Evolutionary conservation across 2,113 vertebrate species (phyloP).

Genomic region (Todiramphus saurophagus): DNA sequence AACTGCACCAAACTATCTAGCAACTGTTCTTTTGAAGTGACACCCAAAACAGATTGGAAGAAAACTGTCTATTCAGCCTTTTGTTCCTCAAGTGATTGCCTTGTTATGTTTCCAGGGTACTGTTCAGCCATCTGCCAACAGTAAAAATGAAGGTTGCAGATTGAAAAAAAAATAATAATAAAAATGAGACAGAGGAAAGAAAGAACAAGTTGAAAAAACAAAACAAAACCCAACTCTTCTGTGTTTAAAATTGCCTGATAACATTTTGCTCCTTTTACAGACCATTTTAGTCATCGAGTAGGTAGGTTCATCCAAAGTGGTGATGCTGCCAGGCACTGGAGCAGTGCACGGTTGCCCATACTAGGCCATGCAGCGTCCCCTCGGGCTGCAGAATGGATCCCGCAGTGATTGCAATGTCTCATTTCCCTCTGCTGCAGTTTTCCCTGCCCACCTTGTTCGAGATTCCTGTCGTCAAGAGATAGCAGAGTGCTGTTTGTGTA

Average conservation of each 20-base stretch:
- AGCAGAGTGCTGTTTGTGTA: not conserved
- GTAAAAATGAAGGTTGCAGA: not conserved
- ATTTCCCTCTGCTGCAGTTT: not conserved
- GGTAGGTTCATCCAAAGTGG: not conserved
- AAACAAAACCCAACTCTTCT: not conserved
- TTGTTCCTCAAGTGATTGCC: conserved; percentile 30
- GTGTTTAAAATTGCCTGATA: not conserved
- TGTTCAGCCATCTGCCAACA: conserved; percentile 46
- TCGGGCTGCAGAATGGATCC: not conserved
- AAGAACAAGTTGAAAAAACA: not conserved
- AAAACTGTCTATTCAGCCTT: conserved; percentile 41
- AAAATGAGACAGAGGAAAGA: not conserved
- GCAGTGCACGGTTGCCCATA: not conserved
- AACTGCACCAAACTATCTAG: conserved; percentile 44
- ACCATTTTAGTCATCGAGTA: not conserved
- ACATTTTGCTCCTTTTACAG: not conserved
- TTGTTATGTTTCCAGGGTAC: conserved; percentile 35
- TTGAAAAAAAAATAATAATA: not conserved
- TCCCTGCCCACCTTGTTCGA: not conserved
- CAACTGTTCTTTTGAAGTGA: conserved; percentile 53
- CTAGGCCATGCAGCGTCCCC: not conserved
- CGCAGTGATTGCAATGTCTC: not conserved
- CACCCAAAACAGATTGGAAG: conserved; percentile 54
- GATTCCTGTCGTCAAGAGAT: not conserved
- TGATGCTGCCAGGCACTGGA: not conserved